phyloP scores from a whole-genome alignment of 2,888 invertebrate species.

The Ptilodon capucinus region DNA sequence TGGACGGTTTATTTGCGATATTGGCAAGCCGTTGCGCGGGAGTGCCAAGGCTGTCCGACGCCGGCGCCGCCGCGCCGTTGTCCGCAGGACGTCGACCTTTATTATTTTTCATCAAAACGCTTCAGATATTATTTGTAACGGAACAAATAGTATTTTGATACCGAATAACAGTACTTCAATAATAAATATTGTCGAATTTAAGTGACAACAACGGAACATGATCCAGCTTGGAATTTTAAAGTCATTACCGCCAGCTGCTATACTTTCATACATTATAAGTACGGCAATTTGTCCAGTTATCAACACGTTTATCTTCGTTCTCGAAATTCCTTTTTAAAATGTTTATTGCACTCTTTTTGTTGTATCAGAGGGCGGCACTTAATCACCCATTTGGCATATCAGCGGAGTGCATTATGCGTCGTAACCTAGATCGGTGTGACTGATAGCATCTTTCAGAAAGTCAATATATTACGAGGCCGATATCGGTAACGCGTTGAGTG shows the following conservation, averaged over 20 bases:
- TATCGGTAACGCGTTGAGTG: constrained; percentile 27
- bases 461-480: constrained; percentile 37
- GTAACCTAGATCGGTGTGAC: constrained; percentile 59
- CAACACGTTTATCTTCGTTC: constrained; percentile 20
- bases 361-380: constrained; percentile 31
- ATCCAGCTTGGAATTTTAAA: background rate
- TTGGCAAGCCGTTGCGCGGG: constrained; percentile 64
- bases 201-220: background rate
- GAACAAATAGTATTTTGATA: background rate
- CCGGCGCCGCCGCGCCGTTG: constrained; percentile 68
- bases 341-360: constrained; percentile 24
- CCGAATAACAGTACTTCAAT: background rate
- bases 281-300: constrained; percentile 5
- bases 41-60: constrained; percentile 68
- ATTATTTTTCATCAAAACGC: constrained; percentile 8
- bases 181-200: background rate
- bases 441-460: constrained; percentile 54
- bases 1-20: constrained; percentile 78
- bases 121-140: background rate
- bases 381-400: constrained; percentile 46
- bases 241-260: background rate
- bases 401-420: constrained; percentile 37
- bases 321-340: constrained; percentile 19
- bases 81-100: constrained; percentile 64
- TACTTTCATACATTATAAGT: background rate